Conservation (phyloP, 2,888 invertebrate species). For the Craniophora ligustri region DNA sequence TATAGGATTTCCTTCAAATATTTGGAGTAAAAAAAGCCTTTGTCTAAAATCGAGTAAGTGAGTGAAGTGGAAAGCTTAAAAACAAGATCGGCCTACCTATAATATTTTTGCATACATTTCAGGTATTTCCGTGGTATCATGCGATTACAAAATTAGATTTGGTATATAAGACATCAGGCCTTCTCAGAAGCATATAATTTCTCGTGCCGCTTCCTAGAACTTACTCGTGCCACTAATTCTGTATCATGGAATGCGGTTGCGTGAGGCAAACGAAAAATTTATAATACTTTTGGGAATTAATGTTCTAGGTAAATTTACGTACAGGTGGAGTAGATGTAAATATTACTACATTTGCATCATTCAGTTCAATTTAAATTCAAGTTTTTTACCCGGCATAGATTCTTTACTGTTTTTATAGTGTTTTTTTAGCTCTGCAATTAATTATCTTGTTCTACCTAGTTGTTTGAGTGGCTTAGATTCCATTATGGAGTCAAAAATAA, state of each 20-base stretch:
- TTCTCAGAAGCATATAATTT: slow-evolving; percentile 59
- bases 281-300: slow-evolving; percentile 32
- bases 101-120: slow-evolving; percentile 33
- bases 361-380: neutral
- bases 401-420: too few species aligned
- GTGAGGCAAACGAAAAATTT: slow-evolving; percentile 40
- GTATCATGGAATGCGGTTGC: slow-evolving; percentile 54
- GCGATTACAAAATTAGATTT: slow-evolving; percentile 47
- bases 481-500: slow-evolving; percentile 53
- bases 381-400: neutral
- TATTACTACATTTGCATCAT: neutral
- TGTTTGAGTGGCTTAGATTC: slow-evolving; percentile 6
- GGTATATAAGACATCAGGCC: slow-evolving; percentile 47
- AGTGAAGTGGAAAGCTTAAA: too few species aligned
- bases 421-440: neutral
- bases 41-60: neutral
- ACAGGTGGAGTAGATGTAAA: slow-evolving; percentile 4
- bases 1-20: neutral
- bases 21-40: neutral
- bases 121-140: slow-evolving; percentile 48
- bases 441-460: slow-evolving; percentile 5
- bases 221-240: slow-evolving; percentile 53
- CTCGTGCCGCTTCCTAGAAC: slow-evolving; percentile 56
- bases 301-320: slow-evolving; percentile 8
- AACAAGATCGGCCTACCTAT: too few species aligned